Evolutionary conservation across 1,140 invertebrate genomes (phyloP).

Genomic region (Scylla paramamosain): DNA sequence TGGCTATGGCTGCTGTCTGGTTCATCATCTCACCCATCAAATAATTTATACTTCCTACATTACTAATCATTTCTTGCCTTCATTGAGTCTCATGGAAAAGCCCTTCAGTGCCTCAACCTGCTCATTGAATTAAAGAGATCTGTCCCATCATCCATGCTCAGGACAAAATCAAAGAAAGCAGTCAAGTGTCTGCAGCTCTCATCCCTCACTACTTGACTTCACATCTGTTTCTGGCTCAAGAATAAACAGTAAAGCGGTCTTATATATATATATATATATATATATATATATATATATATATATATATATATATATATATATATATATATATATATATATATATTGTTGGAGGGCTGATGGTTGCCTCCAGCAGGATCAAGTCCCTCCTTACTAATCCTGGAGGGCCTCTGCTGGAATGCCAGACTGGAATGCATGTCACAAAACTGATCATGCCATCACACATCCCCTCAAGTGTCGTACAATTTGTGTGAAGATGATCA

Average conservation of each 20-base stretch:
- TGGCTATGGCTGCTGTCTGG: background rate
- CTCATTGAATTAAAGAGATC: too few species aligned
- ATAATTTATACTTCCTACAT: background rate
- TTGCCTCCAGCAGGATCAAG: too few species aligned
- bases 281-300: conserved; percentile 37
- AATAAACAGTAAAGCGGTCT: background rate
- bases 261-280: background rate
- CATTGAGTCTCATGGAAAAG: too few species aligned
- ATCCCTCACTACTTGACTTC: background rate
- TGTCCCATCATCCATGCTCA: too few species aligned
- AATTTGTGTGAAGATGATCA: background rate
- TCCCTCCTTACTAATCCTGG: too few species aligned
- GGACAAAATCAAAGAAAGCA: too few species aligned
- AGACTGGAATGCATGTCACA: too few species aligned
- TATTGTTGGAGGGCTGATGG: too few species aligned
- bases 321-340: background rate
- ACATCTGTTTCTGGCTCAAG: background rate
- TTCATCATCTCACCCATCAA: background rate
- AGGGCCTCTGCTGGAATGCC: too few species aligned
- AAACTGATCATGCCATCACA: background rate
- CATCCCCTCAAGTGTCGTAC: background rate
- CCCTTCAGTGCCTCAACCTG: too few species aligned
- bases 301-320: conserved; percentile 19
- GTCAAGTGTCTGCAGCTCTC: too few species aligned
- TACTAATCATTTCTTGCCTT: background rate